A percentile compares a stretch with the other conserved stretches of the same genome.
Evolutionary conservation across 2,797 vertebrate genomes (phyloP).

Genomic region (Trachurus trachurus): DNA sequence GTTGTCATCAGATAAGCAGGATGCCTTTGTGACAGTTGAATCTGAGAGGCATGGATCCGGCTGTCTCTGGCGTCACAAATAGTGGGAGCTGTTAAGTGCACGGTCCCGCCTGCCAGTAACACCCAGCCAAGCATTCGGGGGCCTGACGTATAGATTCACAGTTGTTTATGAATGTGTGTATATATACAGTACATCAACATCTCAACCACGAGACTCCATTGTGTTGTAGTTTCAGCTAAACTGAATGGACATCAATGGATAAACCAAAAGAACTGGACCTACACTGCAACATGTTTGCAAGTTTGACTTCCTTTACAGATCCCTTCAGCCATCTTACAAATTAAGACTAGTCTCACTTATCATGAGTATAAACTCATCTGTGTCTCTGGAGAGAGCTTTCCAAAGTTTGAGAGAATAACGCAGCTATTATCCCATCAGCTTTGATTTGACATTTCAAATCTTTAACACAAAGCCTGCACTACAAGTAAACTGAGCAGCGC

Average conservation of each 20-base stretch:
- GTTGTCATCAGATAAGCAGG: slow-evolving; percentile 82
- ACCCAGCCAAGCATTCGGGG: slow-evolving; percentile 30
- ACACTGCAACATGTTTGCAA: neutral
- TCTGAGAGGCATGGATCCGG: slow-evolving; percentile 78
- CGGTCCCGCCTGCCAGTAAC: slow-evolving; percentile 41
- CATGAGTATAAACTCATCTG: neutral
- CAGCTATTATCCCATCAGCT: too few relatives aligned
- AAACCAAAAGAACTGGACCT: neutral
- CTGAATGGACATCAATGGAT: neutral
- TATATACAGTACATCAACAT: slow-evolving; percentile 27
- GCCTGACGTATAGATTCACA: slow-evolving; percentile 32
- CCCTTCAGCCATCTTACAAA: neutral
- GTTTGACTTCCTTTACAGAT: neutral
- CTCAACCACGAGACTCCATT: neutral
- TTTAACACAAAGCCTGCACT: neutral
- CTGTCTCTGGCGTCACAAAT: slow-evolving; percentile 74
- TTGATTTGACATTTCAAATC: too few relatives aligned
- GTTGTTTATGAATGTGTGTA: neutral
- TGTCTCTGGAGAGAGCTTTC: neutral
- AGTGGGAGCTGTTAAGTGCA: slow-evolving; percentile 73
- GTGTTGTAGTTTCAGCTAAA: neutral
- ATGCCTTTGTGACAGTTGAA: slow-evolving; percentile 83
- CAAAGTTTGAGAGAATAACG: neutral
- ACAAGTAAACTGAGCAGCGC: neutral
- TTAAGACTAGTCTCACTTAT: neutral